A percentile compares a stretch with the other conserved stretches of the same genome.
Evolutionary conservation across 2,888 invertebrate genomes (phyloP).

Genomic region (Pollenia angustigena): DNA sequence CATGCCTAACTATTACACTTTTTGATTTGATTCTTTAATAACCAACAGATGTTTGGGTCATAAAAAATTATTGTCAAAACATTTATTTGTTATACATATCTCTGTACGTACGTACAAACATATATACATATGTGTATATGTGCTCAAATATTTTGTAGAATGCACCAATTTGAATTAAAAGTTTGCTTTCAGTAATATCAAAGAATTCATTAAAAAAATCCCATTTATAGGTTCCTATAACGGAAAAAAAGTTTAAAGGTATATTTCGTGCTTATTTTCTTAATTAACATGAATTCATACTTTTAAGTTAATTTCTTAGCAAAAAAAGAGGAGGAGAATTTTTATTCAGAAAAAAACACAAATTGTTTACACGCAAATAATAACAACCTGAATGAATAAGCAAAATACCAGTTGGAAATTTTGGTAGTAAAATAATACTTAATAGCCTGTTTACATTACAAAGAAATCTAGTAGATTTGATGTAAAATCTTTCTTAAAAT

Average conservation of each 20-base stretch:
- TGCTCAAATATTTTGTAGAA: neutral
- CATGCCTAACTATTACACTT: too few relatives aligned
- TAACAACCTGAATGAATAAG: neutral
- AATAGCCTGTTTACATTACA: too few relatives aligned
- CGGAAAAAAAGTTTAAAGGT: neutral
- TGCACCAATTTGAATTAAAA: neutral
- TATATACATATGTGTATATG: too few relatives aligned
- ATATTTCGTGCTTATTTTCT: neutral
- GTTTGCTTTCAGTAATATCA: neutral
- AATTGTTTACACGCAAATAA: slow-evolving; percentile 42
- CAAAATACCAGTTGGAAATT: neutral
- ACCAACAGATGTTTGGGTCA: slow-evolving; percentile 56
- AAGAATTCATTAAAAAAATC: too few relatives aligned
- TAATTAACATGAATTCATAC: slow-evolving; percentile 11
- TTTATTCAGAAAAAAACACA: slow-evolving; percentile 12
- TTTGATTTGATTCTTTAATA: slow-evolving; percentile 20
- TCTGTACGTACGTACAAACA: too few relatives aligned
- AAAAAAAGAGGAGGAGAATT: neutral
- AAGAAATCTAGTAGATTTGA: too few relatives aligned
- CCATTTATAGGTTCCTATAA: too few relatives aligned
- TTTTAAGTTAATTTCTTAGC: neutral
- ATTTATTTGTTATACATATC: slow-evolving; percentile 8
- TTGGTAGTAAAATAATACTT: neutral
- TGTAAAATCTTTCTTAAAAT: too few relatives aligned
- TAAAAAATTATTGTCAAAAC: slow-evolving; percentile 62